Base-by-base conservation (phyloP, 2,113 vertebrate genomes). In the Semnornis frantzii region DNA sequence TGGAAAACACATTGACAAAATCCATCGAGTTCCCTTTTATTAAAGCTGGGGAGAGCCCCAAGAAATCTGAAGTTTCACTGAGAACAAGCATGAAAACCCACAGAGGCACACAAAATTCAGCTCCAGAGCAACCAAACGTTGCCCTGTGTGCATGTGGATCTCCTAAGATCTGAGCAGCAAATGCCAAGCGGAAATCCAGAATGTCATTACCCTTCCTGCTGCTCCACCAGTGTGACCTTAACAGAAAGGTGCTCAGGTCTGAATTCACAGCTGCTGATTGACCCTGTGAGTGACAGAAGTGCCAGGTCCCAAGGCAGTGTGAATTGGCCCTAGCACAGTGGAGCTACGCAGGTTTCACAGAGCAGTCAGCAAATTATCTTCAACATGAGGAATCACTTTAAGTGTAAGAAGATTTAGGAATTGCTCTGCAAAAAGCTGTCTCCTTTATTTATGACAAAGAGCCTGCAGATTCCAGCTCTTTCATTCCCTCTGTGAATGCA, bases 381-480 rank as follows among this genome's bases (percentile, higher is more conserved):
- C 58, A 75, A 58, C 39, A 27, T 24, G 44, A 92, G 31, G 78
- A 91, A 74, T 87, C 33, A 85, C 74, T 92, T 94, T 33, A 70
- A 88, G 81, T 20, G 52, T 50, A 87, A 90, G 82, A 73, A 96
- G 75, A 92, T 85, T 87, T 34, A 93, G 58, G 63, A 85, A 87
- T 57, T 58, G 52, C 39, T 83, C 42, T 84, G 82, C 48, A 80
- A 86, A 95, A 94, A 80, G 39, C 58, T 1, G 2, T 72, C 60
- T 82, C n/a, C 71, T 96, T 96, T 78, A 77, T 87, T 94, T 91
- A 93, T 24, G 59, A 33, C 64, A 58, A 31, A 73, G 52, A 86
- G 50, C 66, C 74, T 91, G 59, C 76, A 86, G 72, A 95, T 87
- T 90, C 83, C 60, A 87, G 83, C 62, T 90, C 77, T 93, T 69